Evolutionary conservation across 2,888 invertebrate genomes (phyloP).

Genomic region (Drosophila buzzatii): DNA sequence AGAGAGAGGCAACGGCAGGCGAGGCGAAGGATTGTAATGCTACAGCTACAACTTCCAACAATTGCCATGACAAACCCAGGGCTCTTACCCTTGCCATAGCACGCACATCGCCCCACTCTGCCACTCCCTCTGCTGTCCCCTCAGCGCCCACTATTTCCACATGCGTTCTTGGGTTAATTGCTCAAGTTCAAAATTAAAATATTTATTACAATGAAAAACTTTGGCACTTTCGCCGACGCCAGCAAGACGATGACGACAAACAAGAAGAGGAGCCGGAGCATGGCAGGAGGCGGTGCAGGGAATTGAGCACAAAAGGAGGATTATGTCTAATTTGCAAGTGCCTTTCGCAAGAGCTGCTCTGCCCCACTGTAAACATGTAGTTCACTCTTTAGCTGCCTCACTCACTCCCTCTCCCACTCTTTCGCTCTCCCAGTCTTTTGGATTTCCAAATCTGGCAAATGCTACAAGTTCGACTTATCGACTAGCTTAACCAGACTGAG

Average conservation of each 20-base stretch:
- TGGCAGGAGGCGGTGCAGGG: background rate
- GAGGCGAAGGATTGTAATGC: conserved; percentile 14
- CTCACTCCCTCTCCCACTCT: background rate
- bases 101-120: too few species aligned
- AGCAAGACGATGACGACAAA: conserved; percentile 67
- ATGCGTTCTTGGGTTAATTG: conserved; percentile 77
- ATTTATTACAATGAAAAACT: conserved; percentile 79
- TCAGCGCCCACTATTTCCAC: conserved; percentile 50
- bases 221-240: conserved; percentile 80
- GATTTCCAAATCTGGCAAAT: conserved; percentile 1
- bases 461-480: conserved; percentile 29
- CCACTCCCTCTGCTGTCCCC: background rate
- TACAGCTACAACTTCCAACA: conserved; percentile 16
- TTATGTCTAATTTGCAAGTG: conserved; percentile 52
- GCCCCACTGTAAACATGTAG: conserved; percentile 4
- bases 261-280: background rate
- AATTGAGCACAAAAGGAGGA: conserved; percentile 29
- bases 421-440: background rate
- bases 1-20: background rate
- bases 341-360: background rate
- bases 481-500: conserved; percentile 18
- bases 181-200: conserved; percentile 80
- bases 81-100: background rate
- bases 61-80: conserved; percentile 17
- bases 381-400: conserved; percentile 3